Percentiles rank a stretch among this genome's conserved stretches.
Conservation (phyloP, 1,140 invertebrate genomes). For the Grapholita molesta region DNA sequence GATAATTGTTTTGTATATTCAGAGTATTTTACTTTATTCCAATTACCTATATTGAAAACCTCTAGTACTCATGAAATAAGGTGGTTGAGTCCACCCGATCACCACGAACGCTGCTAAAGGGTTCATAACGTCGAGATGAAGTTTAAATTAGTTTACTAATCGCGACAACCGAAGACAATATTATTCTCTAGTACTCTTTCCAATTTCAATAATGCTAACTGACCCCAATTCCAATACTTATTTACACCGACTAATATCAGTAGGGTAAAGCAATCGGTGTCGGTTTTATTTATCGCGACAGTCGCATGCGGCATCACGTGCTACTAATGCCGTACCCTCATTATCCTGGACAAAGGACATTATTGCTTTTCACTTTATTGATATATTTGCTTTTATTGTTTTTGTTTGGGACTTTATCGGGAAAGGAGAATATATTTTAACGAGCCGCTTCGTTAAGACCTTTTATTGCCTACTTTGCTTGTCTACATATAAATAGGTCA, state of each 20-base stretch:
- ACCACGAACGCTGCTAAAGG: too few relatives aligned
- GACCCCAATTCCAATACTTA: neutral
- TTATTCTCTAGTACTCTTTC: neutral
- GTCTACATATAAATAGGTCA: neutral
- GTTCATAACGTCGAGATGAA: too few relatives aligned
- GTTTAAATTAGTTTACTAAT: too few relatives aligned
- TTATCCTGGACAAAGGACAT: conserved; percentile 43
- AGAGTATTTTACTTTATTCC: too few relatives aligned
- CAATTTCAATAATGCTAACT: neutral
- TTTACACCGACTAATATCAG: neutral
- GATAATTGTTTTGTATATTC: too few relatives aligned
- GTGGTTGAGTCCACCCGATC: too few relatives aligned
- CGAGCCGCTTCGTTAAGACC: neutral
- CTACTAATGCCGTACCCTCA: conserved; percentile 47
- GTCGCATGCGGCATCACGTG: conserved; percentile 56
- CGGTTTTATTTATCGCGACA: conserved; percentile 29
- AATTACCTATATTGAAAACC: too few relatives aligned
- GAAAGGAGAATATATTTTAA: neutral
- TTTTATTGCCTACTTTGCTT: neutral
- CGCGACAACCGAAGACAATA: too few relatives aligned
- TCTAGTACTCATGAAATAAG: too few relatives aligned
- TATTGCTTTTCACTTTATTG: conserved; percentile 31
- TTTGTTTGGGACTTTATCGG: neutral
- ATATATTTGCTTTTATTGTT: conserved; percentile 1
- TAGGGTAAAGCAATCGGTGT: conserved; percentile 27